These are phyloP conservation scores for Cavia porcellus DNA, from an alignment of 2,113 vertebrate species.

Conservation along the genomic window DNA sequence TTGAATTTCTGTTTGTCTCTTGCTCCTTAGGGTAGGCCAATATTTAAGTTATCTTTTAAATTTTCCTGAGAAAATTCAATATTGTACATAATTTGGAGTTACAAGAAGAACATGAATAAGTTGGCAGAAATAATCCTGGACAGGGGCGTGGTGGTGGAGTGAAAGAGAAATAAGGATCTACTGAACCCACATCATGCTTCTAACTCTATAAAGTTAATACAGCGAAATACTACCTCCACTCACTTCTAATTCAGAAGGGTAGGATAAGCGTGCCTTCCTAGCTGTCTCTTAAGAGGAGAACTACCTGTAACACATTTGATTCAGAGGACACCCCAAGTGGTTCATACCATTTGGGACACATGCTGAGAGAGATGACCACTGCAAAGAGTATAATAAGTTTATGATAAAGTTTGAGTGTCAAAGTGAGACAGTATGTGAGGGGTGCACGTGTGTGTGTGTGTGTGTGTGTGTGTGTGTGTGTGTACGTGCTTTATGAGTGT, in stretches of 20 bases:
- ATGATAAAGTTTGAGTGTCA: background rate
- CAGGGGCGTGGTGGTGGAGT: background rate
- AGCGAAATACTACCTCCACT: background rate
- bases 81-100: background rate
- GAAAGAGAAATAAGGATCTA: background rate
- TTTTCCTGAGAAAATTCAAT: constrained; percentile 19
- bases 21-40: background rate
- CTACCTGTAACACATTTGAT: background rate
- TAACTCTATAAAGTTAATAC: background rate
- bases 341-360: background rate
- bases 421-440: background rate
- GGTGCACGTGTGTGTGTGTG: background rate
- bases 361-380: background rate
- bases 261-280: background rate
- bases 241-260: background rate
- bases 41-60: background rate
- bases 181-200: background rate
- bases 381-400: background rate
- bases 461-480: background rate
- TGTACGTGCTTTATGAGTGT: background rate
- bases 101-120: background rate
- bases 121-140: background rate
- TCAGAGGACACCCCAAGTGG: background rate
- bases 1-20: background rate
- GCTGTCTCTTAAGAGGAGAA: background rate